Evolutionary conservation across 2,113 vertebrate genomes (phyloP).

Genomic region (Gymnogyps californianus): DNA sequence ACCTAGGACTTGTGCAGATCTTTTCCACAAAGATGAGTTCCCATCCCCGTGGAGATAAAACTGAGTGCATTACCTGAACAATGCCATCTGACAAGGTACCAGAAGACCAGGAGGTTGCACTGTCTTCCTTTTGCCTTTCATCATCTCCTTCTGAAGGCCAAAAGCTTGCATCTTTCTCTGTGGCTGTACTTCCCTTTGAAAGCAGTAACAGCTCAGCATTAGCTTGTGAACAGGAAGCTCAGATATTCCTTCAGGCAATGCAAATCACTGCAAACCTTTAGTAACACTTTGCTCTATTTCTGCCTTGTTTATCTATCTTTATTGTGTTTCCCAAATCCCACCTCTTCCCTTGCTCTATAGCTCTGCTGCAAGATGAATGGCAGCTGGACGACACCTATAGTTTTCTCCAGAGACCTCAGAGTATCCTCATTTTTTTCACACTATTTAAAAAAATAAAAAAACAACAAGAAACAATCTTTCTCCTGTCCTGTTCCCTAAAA

Average conservation of each 20-base stretch:
- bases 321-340: background rate
- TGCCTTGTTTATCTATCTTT: background rate
- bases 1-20: background rate
- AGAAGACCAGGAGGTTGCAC: slow-evolving; percentile 62
- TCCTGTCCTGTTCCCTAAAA: background rate
- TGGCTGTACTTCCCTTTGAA: slow-evolving; percentile 52
- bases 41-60: background rate
- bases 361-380: background rate
- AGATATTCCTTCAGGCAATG: background rate
- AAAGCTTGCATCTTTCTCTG: background rate
- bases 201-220: slow-evolving; percentile 29
- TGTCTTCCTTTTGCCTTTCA: slow-evolving; percentile 46
- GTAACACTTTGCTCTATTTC: background rate
- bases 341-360: background rate
- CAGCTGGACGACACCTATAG: background rate
- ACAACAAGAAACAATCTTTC: background rate
- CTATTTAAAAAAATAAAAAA: background rate
- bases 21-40: background rate
- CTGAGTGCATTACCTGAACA: background rate
- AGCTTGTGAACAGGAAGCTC: background rate
- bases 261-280: background rate
- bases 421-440: background rate
- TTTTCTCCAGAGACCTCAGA: background rate
- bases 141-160: slow-evolving; percentile 18
- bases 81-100: slow-evolving; percentile 50